Evolutionary conservation across 2,888 invertebrate species (phyloP), one percentile per base, ranked within the genome.

Genomic region (Drosophila barbarae): DNA sequence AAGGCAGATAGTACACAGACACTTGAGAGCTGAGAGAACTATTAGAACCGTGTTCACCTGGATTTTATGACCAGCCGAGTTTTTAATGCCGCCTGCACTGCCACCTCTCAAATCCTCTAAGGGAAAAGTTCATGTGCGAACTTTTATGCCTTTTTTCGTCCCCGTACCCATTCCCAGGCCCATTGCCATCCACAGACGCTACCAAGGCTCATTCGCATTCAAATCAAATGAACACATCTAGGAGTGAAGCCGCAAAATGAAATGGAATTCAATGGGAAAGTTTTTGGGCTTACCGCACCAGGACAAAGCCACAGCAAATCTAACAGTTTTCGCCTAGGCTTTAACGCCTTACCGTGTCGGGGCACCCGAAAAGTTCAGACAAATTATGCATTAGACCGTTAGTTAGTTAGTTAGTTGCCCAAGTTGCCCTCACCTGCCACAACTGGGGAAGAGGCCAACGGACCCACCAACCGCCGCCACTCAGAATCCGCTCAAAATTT

Each of bases 211-310:
- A 71, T 71, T 71, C 70, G 61, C 73, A 65, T 70, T 73, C 72
- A 82, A 85, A 84, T 84, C 74, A 85, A 82, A 84, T 80, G 85
- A 84, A 81, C 82, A 84, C 74, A 76, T 70, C 71, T 74, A 64
- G 66, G 55, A 58, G 32, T 66, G 64, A 60, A 74, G 61, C 81
- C 81, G 74, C 85, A 84, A 68, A 85, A 72, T 84, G 82, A 71
- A 84, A 85, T 76, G 77, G 65, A 81, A 82, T 82, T 85, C 81
- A 82, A 85, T 85, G 85, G 64, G 47, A 69, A 81, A 81, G 54
- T 78, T 81, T 82, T 60, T 32, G 30, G 67, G 59, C 64, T 61
- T 54, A 69, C 76, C 69, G 52, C 77, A 80, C 68, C 59, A 72
- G 80, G 39, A 65, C 68, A 63, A 69, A 70, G 72, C 74, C 66